These are phyloP conservation scores for Peromyscus melanophrys DNA, from an alignment of 2,797 vertebrate species.

Conservation along the genomic window DNA sequence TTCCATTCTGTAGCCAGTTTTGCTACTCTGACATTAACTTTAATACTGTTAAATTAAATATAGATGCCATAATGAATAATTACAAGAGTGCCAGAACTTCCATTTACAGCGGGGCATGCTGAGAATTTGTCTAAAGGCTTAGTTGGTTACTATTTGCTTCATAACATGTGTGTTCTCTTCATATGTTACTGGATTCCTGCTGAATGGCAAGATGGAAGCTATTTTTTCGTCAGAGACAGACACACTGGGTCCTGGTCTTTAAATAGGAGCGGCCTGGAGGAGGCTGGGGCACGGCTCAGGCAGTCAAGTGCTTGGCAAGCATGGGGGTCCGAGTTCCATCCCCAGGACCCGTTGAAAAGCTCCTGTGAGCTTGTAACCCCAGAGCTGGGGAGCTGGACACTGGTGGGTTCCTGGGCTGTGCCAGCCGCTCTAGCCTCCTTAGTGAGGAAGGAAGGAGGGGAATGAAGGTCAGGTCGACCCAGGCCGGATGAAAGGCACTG, in stretches of 20 bases:
- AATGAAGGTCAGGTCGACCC: neutral
- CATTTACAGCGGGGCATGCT: constrained; percentile 86
- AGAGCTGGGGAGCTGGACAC: neutral
- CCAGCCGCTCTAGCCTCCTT: neutral
- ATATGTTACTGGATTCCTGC: constrained; percentile 75
- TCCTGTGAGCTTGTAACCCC: neutral
- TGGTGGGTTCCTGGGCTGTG: neutral
- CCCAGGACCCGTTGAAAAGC: neutral
- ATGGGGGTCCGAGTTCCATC: neutral
- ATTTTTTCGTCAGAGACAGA: constrained; percentile 68
- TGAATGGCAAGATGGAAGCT: constrained; percentile 79
- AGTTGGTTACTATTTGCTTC: constrained; percentile 83
- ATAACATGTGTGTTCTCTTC: constrained; percentile 81
- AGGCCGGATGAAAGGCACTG: neutral
- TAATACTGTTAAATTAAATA: constrained; percentile 90
- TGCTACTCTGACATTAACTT: constrained; percentile 90
- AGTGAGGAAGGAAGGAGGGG: neutral
- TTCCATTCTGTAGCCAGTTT: constrained; percentile 86
- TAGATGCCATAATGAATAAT: constrained; percentile 90
- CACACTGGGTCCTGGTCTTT: constrained; percentile 45
- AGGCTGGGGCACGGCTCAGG: neutral
- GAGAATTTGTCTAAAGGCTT: constrained; percentile 85
- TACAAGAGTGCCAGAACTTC: constrained; percentile 88
- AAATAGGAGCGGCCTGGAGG: neutral
- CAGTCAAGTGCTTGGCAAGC: neutral